Base-by-base conservation (phyloP, 2,113 vertebrate genomes). In the Dascyllus trimaculatus region DNA sequence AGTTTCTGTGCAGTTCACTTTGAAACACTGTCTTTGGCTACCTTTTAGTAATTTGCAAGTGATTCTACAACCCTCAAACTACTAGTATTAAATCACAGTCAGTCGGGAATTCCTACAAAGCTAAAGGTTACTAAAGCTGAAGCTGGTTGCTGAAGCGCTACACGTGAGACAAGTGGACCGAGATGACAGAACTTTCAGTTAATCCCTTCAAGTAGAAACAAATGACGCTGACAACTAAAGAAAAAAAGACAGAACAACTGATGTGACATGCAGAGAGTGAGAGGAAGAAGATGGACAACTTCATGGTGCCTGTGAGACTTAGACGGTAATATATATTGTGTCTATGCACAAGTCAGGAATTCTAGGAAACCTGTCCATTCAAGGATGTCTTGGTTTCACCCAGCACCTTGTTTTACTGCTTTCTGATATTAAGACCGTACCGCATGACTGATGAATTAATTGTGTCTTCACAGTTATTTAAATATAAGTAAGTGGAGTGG, bases 1-100 rank as follows among this genome's bases (percentile, higher is more conserved):
- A 19, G 60, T 52, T 77, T 77, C 84, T 43, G 15, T 52, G 71
- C 22, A 75, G 56, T 61, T 65, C 60, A 21, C 60, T 74, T 6
- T 24, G 0, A 35, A 64, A 84, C 26, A 62, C 11, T 0, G 9
- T n/a, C 21, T 45, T 22, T 18, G 38, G 46, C 15, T 0, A 45
- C 51, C 49, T 63, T 18, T 26, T 60, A 32, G 43, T 29, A 0
- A 21, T 8, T 56, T 6, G 0, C 18, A 71, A 35, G 17, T 51
- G 15, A 70, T 65, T 66, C 15, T 14, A 26, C 56, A 29, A 29
- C 21, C 43, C 25, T 71, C 35, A n/a, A 25, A 18, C 32, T 13
- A 54, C 40, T 29, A 32, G 17, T 35, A 43, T n/a, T 18, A 29
- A 46, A 54, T 19, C 21, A 18, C 19, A 32, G 18, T 58, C 3